phyloP scores from a whole-genome alignment of 2,113 vertebrate genomes.

The Lepus europaeus region DNA sequence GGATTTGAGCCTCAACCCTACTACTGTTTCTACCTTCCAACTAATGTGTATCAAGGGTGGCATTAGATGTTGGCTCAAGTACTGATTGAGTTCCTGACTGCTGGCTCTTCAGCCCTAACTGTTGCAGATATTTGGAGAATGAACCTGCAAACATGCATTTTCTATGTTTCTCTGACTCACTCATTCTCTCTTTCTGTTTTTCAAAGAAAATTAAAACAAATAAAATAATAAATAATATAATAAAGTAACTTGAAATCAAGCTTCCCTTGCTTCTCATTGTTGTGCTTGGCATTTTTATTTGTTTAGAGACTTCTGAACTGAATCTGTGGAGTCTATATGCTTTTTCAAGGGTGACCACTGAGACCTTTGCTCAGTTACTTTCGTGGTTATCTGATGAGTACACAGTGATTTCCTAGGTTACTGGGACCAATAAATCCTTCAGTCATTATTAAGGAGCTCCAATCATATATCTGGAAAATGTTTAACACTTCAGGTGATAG shows the following conservation, averaged over 20 bases:
- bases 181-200: no score
- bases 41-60: no score
- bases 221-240: background rate
- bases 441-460: background rate
- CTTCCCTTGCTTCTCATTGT: background rate
- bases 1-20: no score
- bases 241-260: background rate
- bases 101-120: background rate
- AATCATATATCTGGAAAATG: background rate
- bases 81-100: no score
- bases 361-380: background rate
- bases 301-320: background rate
- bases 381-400: background rate
- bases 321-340: background rate
- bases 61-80: no score
- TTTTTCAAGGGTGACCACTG: background rate
- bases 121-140: no score
- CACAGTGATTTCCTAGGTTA: background rate
- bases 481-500: background rate
- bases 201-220: no score
- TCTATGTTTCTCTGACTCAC: no score
- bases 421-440: background rate
- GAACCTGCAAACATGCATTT: no score
- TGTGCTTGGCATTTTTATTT: background rate
- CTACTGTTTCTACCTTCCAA: no score